A percentile compares a stretch with the other conserved stretches of the same genome.
phyloP scores from a whole-genome alignment of 2,888 invertebrate genomes.

The Eristalinus sepulchralis region DNA sequence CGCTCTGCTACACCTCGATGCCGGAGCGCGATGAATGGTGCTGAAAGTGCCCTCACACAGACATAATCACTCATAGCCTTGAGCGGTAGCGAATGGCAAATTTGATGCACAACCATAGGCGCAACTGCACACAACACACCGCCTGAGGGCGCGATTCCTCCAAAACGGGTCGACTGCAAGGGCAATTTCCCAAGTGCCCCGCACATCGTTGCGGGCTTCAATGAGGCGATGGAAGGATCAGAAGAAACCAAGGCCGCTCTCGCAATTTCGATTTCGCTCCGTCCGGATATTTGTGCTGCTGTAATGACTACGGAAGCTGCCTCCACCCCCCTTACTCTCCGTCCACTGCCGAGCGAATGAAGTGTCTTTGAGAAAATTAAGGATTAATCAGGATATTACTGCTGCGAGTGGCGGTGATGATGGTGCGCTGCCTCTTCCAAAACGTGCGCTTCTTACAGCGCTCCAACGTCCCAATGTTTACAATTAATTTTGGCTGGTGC shows the following conservation, averaged over 20 bases:
- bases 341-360: background rate
- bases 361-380: conserved; percentile 65
- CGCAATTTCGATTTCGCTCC: conserved; percentile 54
- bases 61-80: conserved; percentile 14
- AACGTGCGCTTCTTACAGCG: background rate
- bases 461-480: conserved; percentile 42
- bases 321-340: no score
- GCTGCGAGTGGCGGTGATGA: conserved; percentile 20
- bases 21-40: background rate
- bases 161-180: conserved; percentile 17
- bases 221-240: conserved; percentile 11
- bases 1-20: conserved; percentile 41
- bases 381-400: conserved; percentile 70
- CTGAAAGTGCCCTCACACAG: background rate
- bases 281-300: conserved; percentile 59
- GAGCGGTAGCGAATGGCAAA: conserved; percentile 5
- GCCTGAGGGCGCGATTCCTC: background rate
- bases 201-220: background rate
- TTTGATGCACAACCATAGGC: conserved; percentile 20
- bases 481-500: conserved; percentile 50
- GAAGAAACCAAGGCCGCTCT: conserved; percentile 8
- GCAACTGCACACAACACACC: background rate
- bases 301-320: conserved; percentile 24
- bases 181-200: conserved; percentile 53
- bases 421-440: conserved; percentile 16